These are phyloP conservation scores for Aurelia coerulea DNA, from an alignment of 30 jellyfish, hydroid and myxozoan species.

Conservation along the genomic window DNA sequence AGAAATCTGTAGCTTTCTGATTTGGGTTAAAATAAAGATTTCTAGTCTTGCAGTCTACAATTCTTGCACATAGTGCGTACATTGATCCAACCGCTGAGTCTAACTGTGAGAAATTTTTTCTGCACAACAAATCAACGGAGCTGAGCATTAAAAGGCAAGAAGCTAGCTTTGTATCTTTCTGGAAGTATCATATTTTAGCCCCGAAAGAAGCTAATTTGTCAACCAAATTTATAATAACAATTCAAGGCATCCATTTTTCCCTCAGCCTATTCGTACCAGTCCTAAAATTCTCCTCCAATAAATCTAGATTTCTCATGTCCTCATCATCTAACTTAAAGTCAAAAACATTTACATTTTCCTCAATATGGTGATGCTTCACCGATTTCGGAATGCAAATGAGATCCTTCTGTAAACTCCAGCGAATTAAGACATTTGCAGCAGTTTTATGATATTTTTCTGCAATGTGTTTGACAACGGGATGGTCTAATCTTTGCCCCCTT, in stretches of 20 bases:
- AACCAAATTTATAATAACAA: too few relatives aligned
- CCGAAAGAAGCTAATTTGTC: too few relatives aligned
- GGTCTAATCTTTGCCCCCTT: conserved; percentile 51
- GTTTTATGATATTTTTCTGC: conserved; percentile 57
- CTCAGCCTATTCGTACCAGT: conserved; percentile 61
- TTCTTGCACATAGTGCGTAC: too few relatives aligned
- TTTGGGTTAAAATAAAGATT: too few relatives aligned
- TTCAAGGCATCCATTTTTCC: conserved; percentile 61
- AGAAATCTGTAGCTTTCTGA: too few relatives aligned
- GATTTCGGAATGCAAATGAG: conserved; percentile 74
- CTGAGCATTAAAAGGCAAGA: too few relatives aligned
- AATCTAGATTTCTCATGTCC: conserved; percentile 53
- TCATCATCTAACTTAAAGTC: conserved; percentile 58
- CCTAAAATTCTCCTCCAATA: conserved; percentile 55
- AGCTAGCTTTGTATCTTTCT: too few relatives aligned
- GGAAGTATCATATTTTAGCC: too few relatives aligned
- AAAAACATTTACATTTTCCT: conserved; percentile 51
- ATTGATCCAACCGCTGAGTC: too few relatives aligned
- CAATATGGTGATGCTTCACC: conserved; percentile 49
- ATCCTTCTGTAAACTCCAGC: conserved; percentile 79
- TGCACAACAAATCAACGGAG: too few relatives aligned
- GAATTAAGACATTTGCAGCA: conserved; percentile 47
- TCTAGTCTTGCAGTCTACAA: too few relatives aligned
- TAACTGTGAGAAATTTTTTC: too few relatives aligned
- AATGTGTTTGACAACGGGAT: conserved; percentile 44